Evolutionary conservation across 1,140 invertebrate genomes (phyloP).

Genomic region (Brachionus manjavacas): DNA sequence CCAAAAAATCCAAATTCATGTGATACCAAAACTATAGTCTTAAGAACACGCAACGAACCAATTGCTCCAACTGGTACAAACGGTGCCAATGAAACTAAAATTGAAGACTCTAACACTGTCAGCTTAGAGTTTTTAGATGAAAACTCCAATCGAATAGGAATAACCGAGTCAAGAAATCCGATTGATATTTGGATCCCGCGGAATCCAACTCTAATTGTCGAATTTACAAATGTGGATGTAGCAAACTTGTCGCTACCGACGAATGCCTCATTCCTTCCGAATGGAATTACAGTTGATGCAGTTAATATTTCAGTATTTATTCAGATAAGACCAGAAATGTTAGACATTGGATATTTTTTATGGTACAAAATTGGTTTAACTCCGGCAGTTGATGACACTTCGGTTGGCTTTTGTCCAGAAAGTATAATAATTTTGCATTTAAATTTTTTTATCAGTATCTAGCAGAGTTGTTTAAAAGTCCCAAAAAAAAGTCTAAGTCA

Average conservation of each 20-base stretch:
- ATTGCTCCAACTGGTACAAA: slow-evolving; percentile 3
- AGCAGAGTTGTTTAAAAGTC: no score
- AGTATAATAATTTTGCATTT: not conserved
- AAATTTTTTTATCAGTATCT: no score
- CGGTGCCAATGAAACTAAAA: slow-evolving; percentile 30
- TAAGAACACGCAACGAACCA: not conserved
- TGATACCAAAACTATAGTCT: not conserved
- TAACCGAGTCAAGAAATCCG: not conserved
- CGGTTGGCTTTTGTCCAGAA: not conserved
- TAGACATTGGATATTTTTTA: slow-evolving; percentile 5
- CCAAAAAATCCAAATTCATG: not conserved
- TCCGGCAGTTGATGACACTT: not conserved
- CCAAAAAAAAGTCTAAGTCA: no score
- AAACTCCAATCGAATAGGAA: not conserved
- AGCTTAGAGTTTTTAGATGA: slow-evolving; percentile 1
- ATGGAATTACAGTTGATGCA: not conserved
- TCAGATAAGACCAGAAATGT: not conserved
- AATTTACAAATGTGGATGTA: not conserved
- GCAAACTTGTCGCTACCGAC: not conserved
- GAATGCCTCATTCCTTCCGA: not conserved
- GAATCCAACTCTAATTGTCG: not conserved
- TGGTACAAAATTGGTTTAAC: slow-evolving; percentile 13
- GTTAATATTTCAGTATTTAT: slow-evolving; percentile 15
- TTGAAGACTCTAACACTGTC: slow-evolving; percentile 30
- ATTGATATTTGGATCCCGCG: slow-evolving; percentile 36